Conservation (phyloP, 2,888 invertebrate species). For the Volucella zonaria region DNA sequence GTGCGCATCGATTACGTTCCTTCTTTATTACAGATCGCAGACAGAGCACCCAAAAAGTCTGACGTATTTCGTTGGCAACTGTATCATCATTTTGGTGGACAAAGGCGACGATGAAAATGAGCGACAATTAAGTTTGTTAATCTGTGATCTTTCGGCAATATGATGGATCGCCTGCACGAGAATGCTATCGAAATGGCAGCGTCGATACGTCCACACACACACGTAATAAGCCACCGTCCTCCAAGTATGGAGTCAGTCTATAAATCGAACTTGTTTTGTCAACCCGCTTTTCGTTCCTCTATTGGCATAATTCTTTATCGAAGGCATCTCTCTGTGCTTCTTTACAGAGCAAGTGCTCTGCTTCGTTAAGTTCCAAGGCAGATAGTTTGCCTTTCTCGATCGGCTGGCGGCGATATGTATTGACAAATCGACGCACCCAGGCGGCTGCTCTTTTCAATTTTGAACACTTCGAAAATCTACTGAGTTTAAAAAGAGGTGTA, state of each 20-base stretch:
- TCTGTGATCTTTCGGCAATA: constrained; percentile 33
- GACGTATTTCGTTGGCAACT: constrained; percentile 28
- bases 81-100: constrained; percentile 41
- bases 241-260: constrained; percentile 16
- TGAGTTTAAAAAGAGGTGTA: constrained; percentile 15
- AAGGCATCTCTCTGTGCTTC: constrained; percentile 11
- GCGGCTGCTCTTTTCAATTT: constrained; percentile 30
- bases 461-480: background rate
- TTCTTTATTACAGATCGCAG: constrained; percentile 20
- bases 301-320: constrained; percentile 8
- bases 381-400: too few relatives aligned
- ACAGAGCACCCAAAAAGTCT: constrained; percentile 19
- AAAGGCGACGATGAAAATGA: constrained; percentile 29
- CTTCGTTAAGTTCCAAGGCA: constrained; percentile 11
- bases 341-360: constrained; percentile 33
- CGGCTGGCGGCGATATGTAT: too few relatives aligned
- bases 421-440: constrained; percentile 9
- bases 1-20: constrained; percentile 25
- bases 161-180: constrained; percentile 12
- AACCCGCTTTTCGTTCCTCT: constrained; percentile 6
- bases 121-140: constrained; percentile 25
- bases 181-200: constrained; percentile 20
- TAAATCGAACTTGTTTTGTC: constrained; percentile 8
- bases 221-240: constrained; percentile 1
- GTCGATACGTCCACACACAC: constrained; percentile 26